phyloP scores from a whole-genome alignment of 2,888 invertebrate genomes.

The Ectemnius continuus region DNA sequence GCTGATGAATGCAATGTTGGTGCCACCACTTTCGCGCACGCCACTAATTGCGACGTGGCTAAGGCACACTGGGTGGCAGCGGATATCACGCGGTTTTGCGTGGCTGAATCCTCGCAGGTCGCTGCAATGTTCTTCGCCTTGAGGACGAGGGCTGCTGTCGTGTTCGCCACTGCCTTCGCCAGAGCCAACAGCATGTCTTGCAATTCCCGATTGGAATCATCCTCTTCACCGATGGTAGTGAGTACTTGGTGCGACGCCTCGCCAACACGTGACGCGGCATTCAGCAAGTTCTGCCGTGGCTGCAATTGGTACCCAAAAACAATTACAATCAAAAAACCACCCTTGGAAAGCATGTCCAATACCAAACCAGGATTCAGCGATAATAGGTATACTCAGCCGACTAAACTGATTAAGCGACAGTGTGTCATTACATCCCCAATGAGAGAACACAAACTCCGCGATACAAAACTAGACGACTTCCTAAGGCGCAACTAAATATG shows the following conservation, averaged over 20 bases:
- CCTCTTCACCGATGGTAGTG: conserved; percentile 94
- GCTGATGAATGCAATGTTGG: conserved; percentile 89
- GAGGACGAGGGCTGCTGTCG: conserved; percentile 96
- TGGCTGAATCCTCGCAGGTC: conserved; percentile 88
- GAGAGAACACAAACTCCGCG: neutral
- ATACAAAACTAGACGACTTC: neutral
- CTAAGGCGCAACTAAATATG: too few species aligned
- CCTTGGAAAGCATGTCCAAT: neutral
- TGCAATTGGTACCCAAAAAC: conserved; percentile 71
- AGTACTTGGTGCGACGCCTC: conserved; percentile 97
- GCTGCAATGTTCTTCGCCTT: conserved; percentile 98
- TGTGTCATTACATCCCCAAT: too few species aligned
- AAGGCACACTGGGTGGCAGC: conserved; percentile 98
- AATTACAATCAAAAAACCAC: neutral
- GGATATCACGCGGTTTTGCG: conserved; percentile 93
- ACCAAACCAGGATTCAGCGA: conserved; percentile 6
- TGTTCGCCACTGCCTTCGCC: conserved; percentile 98
- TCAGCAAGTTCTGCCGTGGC: conserved; percentile 94
- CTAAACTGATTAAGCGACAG: too few species aligned
- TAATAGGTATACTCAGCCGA: neutral
- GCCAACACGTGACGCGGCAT: conserved; percentile 97
- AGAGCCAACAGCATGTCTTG: conserved; percentile 94
- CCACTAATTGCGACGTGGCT: conserved; percentile 98
- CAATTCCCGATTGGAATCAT: conserved; percentile 89
- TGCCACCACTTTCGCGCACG: conserved; percentile 96